Conservation (phyloP, 2,888 invertebrate genomes). For the Monochamus alternatus region DNA sequence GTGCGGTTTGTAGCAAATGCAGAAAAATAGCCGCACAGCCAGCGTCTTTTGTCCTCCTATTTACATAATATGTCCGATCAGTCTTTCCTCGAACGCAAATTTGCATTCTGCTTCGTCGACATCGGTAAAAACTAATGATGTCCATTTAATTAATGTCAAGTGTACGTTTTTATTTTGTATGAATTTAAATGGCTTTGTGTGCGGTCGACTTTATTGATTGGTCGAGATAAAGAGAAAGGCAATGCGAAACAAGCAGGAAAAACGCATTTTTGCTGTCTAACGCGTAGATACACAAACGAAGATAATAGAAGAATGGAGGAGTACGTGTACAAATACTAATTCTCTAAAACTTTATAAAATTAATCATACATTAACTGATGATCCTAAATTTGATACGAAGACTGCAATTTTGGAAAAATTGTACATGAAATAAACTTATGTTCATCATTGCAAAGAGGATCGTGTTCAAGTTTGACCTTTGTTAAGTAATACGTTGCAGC, state of each 20-base stretch:
- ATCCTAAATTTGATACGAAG: too few relatives aligned
- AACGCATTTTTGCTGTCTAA: constrained; percentile 17
- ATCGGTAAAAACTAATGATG: constrained; percentile 59
- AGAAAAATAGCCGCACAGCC: background rate
- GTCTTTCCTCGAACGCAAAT: constrained; percentile 18
- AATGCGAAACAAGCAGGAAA: constrained; percentile 24
- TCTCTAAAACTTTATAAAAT: too few relatives aligned
- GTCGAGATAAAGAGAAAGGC: constrained; percentile 36
- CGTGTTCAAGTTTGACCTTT: too few relatives aligned
- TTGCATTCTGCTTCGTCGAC: constrained; percentile 29
- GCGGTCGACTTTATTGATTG: constrained; percentile 50
- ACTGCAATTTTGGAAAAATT: too few relatives aligned
- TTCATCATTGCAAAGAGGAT: too few relatives aligned
- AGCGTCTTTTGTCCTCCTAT: constrained; percentile 7
- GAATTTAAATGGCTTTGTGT: constrained; percentile 56
- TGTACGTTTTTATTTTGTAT: constrained; percentile 53
- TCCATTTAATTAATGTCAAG: constrained; percentile 62
- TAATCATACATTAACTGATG: too few relatives aligned
- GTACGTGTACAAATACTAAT: too few relatives aligned
- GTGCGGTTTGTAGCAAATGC: background rate
- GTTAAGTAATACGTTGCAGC: too few relatives aligned
- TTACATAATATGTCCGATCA: constrained; percentile 30
- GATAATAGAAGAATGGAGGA: too few relatives aligned
- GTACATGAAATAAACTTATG: too few relatives aligned
- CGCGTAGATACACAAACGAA: background rate